Base-by-base conservation (phyloP, 2,113 vertebrate species). In the Ictalurus punctatus region DNA sequence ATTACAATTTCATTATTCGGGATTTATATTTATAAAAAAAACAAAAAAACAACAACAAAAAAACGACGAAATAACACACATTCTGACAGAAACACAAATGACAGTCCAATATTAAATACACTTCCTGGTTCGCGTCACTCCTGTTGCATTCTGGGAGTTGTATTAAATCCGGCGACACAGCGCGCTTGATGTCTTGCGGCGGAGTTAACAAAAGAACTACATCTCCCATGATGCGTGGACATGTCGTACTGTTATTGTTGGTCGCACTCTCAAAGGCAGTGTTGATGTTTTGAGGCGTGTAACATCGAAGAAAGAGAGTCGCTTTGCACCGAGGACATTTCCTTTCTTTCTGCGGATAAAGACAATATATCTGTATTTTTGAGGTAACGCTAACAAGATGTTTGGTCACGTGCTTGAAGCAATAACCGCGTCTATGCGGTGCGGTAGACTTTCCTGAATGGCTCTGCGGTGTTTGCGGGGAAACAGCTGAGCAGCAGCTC, bases 261-360 rank as follows among this genome's bases (percentile, higher is more conserved):
- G 40, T 73, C 12, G 17, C 12, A 5, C 30, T 37, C 30, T 59
- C 2, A 8, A 19, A n/a, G 48, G 44, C 10, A 69, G 82, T 76
- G 89, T 86, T 90, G 78, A 78, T 88, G 90, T 85, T 87, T 84
- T 82, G 85, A 71, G 61, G 63, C 44, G 88, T 86, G 40, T 86
- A 13, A 48, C 27, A 5, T 44, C n/a, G 19, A 34, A 21, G n/a
- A 71, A 0, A 71, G 48, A 79, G 48, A 56, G 9, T n/a, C 34
- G 44, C 17, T 48, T 67, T 48, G n/a, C 48, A 40, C 9, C 27
- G 69, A 71, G n/a, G 61, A 87, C 80, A 48, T 86, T 89, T 71
- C 25, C 17, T 10, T 40, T 25, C 14, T 10, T 82, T 37, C 6
- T n/a, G 54, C 52, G 81, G 69, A 73, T 19, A 8, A 54, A 73